These are phyloP conservation scores for Eulacestoma nigropectus DNA, from an alignment of 2,113 vertebrate species.

Conservation along the genomic window DNA sequence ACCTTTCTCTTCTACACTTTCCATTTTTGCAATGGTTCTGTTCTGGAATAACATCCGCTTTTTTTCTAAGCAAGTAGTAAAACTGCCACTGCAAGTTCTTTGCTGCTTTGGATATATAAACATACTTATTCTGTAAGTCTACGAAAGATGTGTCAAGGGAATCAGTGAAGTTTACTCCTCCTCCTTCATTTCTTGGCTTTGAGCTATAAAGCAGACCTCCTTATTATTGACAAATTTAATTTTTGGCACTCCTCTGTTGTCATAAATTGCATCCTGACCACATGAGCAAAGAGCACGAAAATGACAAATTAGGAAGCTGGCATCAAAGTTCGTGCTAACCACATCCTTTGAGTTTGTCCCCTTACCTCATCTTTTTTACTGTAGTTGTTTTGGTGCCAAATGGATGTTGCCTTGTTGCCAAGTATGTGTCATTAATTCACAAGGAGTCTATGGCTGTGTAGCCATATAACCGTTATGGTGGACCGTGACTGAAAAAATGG, in stretches of 20 bases:
- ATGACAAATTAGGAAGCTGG: conserved; percentile 37
- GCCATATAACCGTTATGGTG: neutral
- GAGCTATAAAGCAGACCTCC: neutral
- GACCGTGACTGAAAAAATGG: neutral
- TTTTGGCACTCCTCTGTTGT: conserved; percentile 21
- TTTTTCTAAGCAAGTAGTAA: neutral
- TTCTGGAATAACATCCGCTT: neutral
- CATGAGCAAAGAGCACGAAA: neutral
- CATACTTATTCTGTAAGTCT: neutral
- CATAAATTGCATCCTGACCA: conserved; percentile 27
- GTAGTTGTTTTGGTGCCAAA: conserved; percentile 2
- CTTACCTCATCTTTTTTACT: conserved; percentile 39
- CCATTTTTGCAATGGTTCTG: neutral
- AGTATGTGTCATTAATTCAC: neutral
- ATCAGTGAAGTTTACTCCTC: neutral
- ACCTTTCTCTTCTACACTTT: neutral
- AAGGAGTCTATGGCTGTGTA: neutral
- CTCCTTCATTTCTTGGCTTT: neutral
- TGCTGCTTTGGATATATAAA: neutral
- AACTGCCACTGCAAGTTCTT: neutral
- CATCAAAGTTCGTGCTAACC: neutral
- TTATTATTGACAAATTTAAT: conserved; percentile 40
- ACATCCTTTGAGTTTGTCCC: conserved; percentile 18
- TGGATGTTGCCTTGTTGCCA: neutral
- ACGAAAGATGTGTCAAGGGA: neutral